These are phyloP conservation scores for Isurus oxyrinchus DNA, from an alignment of 2,113 vertebrate species.

Conservation along the genomic window DNA sequence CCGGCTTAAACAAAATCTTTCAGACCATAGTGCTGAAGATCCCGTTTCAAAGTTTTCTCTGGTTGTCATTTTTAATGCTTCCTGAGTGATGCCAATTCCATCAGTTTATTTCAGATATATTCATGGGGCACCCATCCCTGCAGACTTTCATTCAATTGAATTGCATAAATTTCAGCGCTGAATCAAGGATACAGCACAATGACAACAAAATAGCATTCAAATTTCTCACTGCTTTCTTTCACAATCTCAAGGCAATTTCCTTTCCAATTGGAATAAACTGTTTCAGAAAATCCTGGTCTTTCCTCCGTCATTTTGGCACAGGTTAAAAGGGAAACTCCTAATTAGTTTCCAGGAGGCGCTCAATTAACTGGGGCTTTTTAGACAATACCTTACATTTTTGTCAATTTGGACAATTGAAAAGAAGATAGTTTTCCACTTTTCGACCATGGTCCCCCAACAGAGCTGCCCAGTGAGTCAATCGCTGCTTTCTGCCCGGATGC, in stretches of 20 bases:
- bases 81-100: background rate
- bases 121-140: too few relatives aligned
- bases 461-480: background rate
- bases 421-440: background rate
- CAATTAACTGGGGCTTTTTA: background rate
- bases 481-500: background rate
- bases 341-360: background rate
- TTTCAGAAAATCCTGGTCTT: background rate
- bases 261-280: background rate
- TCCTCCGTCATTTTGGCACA: background rate
- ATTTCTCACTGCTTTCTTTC: background rate
- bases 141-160: background rate
- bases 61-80: background rate
- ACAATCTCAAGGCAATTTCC: background rate
- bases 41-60: background rate
- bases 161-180: background rate
- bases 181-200: background rate
- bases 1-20: background rate
- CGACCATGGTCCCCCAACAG: too few relatives aligned
- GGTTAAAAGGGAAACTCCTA: background rate
- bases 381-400: background rate
- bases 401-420: background rate
- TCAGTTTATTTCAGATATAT: background rate
- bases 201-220: background rate
- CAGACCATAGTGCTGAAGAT: background rate